A percentile compares a stretch with the other conserved stretches of the same genome.
These are phyloP conservation scores for Isurus oxyrinchus DNA, from an alignment of 2,113 vertebrate genomes.

Conservation along the genomic window DNA sequence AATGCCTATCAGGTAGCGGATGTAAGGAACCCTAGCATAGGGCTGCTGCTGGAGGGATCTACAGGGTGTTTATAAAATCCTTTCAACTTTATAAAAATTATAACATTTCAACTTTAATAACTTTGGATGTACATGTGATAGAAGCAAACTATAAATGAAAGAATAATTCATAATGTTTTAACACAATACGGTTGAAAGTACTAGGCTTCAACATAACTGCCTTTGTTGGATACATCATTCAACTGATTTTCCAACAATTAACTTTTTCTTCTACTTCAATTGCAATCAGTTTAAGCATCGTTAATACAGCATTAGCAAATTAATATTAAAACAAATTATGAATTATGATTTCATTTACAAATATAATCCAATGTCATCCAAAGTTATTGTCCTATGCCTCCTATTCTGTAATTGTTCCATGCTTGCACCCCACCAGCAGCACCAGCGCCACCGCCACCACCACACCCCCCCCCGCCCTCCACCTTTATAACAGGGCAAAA, in stretches of 20 bases:
- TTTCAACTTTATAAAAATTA: too few species aligned
- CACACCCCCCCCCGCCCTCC: too few species aligned
- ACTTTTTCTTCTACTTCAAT: background rate
- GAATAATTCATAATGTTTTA: background rate
- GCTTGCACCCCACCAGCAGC: too few species aligned
- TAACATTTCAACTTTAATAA: background rate
- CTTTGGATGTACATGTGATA: background rate
- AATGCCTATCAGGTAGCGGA: background rate
- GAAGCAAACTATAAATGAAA: background rate
- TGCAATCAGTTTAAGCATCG: background rate
- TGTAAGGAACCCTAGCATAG: background rate
- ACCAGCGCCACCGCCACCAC: too few species aligned
- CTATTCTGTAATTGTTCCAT: background rate
- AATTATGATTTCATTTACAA: background rate
- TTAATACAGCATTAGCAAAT: background rate
- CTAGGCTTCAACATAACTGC: background rate
- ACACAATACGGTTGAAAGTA: background rate
- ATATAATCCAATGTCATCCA: too few species aligned
- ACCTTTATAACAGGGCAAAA: too few species aligned
- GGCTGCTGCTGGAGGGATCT: background rate
- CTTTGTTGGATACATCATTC: background rate
- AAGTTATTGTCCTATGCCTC: background rate
- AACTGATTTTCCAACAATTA: background rate
- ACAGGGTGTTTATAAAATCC: background rate
- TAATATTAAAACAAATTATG: background rate